Conservation (phyloP, 2,113 vertebrate species). For the Anarhynchus alexandrinus region DNA sequence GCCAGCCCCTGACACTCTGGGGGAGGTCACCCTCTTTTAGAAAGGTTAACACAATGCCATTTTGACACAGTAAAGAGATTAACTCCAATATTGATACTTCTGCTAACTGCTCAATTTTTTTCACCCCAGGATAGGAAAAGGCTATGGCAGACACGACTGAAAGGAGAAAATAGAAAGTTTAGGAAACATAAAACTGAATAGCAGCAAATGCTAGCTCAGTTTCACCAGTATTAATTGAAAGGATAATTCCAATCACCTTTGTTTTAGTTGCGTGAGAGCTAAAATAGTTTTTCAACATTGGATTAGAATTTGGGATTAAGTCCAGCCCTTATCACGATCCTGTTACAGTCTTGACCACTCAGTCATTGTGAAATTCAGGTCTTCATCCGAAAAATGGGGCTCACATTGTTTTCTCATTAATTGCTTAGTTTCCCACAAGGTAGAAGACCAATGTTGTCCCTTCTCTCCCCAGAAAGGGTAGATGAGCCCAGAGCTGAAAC, state of each 20-base stretch:
- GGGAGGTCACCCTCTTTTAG: not conserved
- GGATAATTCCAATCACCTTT: not conserved
- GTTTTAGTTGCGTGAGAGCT: not conserved
- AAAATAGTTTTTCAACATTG: not conserved
- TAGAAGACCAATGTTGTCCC: not conserved
- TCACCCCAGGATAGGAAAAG: not conserved
- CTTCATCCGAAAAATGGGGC: not conserved
- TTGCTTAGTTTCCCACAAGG: not conserved
- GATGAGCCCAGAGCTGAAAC: not conserved
- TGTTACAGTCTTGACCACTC: not conserved
- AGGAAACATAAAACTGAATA: not conserved
- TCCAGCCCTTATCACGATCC: not conserved
- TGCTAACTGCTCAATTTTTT: not conserved
- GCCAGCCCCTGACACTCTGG: not conserved
- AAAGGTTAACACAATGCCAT: not conserved
- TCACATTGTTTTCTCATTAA: not conserved
- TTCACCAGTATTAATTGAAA: not conserved
- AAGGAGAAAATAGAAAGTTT: not conserved
- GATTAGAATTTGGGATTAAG: not conserved
- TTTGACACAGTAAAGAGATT: slow-evolving; percentile 7
- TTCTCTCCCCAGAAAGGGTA: not conserved
- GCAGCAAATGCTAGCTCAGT: not conserved
- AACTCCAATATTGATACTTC: not conserved
- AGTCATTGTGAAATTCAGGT: not conserved
- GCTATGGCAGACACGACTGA: not conserved